phyloP scores from a whole-genome alignment of 2,888 invertebrate species.

The Drosophila kambysellisi region DNA sequence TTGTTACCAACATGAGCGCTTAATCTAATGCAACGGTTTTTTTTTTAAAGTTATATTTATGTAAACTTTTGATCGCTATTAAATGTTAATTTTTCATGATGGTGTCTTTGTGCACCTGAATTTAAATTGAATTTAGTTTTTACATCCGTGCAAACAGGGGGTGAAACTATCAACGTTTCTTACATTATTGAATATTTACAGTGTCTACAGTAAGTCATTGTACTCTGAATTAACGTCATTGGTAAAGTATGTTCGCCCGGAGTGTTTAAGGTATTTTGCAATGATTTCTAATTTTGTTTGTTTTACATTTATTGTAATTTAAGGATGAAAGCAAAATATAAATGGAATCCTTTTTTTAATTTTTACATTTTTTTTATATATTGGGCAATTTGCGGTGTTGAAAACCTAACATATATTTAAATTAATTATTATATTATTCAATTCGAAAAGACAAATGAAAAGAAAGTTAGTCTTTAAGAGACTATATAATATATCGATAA shows the following conservation, averaged over 20 bases:
- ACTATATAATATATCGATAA: background rate
- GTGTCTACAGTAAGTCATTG: background rate
- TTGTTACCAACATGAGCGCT: conserved; percentile 17
- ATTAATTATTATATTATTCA: background rate
- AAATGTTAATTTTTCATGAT: background rate
- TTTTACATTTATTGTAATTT: background rate
- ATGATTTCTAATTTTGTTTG: background rate
- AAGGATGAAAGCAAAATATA: background rate
- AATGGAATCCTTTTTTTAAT: background rate
- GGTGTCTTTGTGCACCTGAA: background rate
- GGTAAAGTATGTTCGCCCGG: background rate
- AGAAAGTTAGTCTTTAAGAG: background rate
- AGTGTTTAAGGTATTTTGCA: background rate
- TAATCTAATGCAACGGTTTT: conserved; percentile 2
- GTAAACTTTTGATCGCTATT: background rate
- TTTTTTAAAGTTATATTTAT: background rate
- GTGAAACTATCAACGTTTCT: background rate
- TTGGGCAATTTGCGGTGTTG: background rate
- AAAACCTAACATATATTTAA: background rate
- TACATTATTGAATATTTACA: background rate
- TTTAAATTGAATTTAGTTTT: background rate
- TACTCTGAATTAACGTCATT: background rate
- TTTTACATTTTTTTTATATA: background rate
- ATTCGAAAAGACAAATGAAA: background rate
- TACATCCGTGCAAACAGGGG: background rate